phyloP scores from a whole-genome alignment of 2,888 invertebrate species.

The Tenthredo distinguenda region DNA sequence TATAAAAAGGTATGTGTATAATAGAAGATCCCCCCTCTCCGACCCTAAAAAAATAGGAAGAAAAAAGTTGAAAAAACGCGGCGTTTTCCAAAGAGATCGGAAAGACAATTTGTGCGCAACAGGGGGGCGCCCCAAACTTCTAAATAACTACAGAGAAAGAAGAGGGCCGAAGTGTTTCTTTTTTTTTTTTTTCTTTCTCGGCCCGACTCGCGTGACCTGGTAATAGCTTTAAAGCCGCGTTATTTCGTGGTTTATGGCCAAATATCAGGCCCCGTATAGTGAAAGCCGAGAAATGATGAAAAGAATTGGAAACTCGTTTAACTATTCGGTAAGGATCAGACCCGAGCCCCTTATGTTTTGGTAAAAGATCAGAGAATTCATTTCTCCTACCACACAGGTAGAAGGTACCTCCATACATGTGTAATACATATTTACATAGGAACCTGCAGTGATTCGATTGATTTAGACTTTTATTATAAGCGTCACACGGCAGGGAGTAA shows the following conservation, averaged over 20 bases:
- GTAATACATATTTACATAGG: background rate
- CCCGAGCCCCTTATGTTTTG: background rate
- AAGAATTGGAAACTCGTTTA: conserved; percentile 24
- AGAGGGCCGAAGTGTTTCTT: background rate
- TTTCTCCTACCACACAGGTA: background rate
- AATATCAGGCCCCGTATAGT: conserved; percentile 27
- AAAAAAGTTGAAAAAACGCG: background rate
- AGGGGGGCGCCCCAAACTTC: conserved; percentile 49
- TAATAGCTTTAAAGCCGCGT: conserved; percentile 47
- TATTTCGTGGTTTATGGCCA: conserved; percentile 51
- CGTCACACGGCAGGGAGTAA: background rate
- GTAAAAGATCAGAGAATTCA: background rate
- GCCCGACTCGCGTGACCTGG: conserved; percentile 45
- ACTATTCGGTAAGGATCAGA: conserved; percentile 1
- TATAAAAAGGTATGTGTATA: background rate
- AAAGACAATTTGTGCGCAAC: conserved; percentile 51
- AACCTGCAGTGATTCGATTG: conserved; percentile 6
- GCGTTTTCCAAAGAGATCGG: conserved; percentile 44
- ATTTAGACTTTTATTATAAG: background rate
- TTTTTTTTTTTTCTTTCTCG: background rate
- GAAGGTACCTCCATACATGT: background rate
- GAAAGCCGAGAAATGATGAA: background rate
- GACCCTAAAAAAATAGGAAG: background rate
- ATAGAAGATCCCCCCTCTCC: background rate
- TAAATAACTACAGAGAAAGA: conserved; percentile 30